Conservation (phyloP, 2,888 invertebrate species). For the Meandrusa payeni region DNA sequence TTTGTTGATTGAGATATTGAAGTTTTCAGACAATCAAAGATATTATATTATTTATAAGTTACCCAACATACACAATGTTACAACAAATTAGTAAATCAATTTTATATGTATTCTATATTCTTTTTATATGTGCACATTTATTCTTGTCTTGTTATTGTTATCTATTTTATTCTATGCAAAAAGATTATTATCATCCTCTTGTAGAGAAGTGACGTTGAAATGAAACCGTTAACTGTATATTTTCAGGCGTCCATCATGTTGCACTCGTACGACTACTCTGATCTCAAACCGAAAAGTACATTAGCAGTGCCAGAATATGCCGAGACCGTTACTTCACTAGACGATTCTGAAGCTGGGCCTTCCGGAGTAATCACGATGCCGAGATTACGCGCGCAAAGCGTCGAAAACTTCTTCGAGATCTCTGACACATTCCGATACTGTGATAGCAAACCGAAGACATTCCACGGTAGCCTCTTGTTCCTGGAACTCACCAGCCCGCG, state of each 20-base stretch:
- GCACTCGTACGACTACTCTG: conserved; percentile 59
- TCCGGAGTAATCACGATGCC: conserved; percentile 7
- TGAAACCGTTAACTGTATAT: too few relatives aligned
- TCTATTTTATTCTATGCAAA: too few relatives aligned
- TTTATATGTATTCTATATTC: too few relatives aligned
- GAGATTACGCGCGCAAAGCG: conserved; percentile 48
- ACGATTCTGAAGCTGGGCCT: conserved; percentile 1
- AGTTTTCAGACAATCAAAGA: too few relatives aligned
- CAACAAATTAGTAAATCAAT: too few relatives aligned
- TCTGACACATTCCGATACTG: conserved; percentile 25
- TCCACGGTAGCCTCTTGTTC: conserved; percentile 56
- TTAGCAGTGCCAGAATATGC: conserved; percentile 40
- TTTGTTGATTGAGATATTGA: conserved; percentile 1
- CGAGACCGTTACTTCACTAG: conserved; percentile 29
- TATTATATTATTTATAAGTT: too few relatives aligned
- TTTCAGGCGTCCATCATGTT: conserved; percentile 61
- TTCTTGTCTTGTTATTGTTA: too few relatives aligned
- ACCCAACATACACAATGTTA: too few relatives aligned
- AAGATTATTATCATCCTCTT: too few relatives aligned
- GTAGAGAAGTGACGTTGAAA: too few relatives aligned
- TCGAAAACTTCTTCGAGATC: conserved; percentile 35
- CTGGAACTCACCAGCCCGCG: conserved; percentile 34
- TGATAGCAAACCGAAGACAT: conserved; percentile 25
- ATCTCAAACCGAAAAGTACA: too few relatives aligned
- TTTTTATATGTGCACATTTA: too few relatives aligned